Evolutionary conservation across 1,140 invertebrate species (phyloP).

Genomic region (Aphis craccivora): DNA sequence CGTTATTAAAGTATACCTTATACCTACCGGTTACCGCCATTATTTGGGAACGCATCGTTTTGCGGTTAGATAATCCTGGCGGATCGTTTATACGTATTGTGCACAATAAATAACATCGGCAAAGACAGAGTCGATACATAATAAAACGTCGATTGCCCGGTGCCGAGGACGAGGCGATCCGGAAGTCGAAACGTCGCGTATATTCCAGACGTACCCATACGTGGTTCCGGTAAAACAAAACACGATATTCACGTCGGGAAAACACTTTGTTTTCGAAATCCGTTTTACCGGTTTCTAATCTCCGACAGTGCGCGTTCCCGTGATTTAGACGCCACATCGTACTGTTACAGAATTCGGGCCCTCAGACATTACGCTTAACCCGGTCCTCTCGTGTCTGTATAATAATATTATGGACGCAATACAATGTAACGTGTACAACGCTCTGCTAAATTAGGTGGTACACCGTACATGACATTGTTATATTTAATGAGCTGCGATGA

Average conservation of each 20-base stretch:
- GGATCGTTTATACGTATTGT: background rate
- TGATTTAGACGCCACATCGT: background rate
- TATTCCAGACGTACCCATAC: background rate
- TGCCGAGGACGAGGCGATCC: too few species aligned
- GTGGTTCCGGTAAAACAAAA: background rate
- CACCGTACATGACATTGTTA: too few species aligned
- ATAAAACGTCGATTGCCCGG: background rate
- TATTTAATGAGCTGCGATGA: background rate
- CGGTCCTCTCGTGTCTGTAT: background rate
- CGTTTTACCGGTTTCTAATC: background rate
- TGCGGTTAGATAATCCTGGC: background rate
- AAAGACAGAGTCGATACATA: background rate
- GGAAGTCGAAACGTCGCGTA: background rate
- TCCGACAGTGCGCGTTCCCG: background rate
- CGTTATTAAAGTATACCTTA: background rate
- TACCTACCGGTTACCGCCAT: background rate
- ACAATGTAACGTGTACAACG: too few species aligned
- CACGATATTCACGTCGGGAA: background rate
- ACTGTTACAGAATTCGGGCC: background rate
- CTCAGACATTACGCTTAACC: background rate
- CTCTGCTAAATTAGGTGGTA: too few species aligned
- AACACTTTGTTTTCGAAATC: background rate
- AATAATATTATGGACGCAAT: too few species aligned
- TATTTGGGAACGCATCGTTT: background rate
- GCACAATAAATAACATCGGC: background rate